Conservation (phyloP, 2,888 invertebrate species). For the Andrena minutula region DNA sequence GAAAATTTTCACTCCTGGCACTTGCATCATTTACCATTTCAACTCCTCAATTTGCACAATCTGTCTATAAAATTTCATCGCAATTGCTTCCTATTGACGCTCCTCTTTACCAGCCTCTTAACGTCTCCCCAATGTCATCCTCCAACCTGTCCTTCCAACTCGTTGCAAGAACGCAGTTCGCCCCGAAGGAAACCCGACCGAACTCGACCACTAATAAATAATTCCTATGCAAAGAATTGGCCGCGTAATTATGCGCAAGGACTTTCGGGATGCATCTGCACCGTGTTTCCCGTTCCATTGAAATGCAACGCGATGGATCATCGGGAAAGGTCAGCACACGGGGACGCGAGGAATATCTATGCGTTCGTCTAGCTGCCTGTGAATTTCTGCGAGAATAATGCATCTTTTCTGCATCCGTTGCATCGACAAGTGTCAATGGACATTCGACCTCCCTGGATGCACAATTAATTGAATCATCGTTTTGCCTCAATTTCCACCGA, state of each 20-base stretch:
- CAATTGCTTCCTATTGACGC: background rate
- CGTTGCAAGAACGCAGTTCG: slow-evolving; percentile 19
- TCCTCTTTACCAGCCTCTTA: background rate
- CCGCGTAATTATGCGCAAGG: slow-evolving; percentile 68
- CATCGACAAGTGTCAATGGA: background rate
- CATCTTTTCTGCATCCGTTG: background rate
- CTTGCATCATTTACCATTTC: background rate
- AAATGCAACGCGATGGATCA: slow-evolving; percentile 65
- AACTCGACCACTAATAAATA: slow-evolving; percentile 49
- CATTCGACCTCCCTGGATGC: too few species aligned
- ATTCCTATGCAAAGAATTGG: slow-evolving; percentile 66
- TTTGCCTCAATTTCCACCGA: too few species aligned
- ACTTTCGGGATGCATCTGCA: slow-evolving; percentile 50
- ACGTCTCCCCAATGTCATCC: background rate
- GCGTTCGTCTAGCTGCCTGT: slow-evolving; percentile 2
- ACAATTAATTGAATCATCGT: too few species aligned
- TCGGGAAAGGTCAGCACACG: slow-evolving; percentile 48
- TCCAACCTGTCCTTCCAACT: slow-evolving; percentile 37
- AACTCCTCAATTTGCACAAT: too few species aligned
- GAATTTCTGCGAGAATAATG: slow-evolving; percentile 12
- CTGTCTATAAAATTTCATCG: background rate
- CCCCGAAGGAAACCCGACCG: slow-evolving; percentile 29
- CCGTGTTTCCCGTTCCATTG: slow-evolving; percentile 67
- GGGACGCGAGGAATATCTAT: slow-evolving; percentile 25
- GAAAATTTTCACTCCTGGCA: background rate